phyloP scores from a whole-genome alignment of 2,888 invertebrate genomes.

The Brachypalpus laphriformis region DNA sequence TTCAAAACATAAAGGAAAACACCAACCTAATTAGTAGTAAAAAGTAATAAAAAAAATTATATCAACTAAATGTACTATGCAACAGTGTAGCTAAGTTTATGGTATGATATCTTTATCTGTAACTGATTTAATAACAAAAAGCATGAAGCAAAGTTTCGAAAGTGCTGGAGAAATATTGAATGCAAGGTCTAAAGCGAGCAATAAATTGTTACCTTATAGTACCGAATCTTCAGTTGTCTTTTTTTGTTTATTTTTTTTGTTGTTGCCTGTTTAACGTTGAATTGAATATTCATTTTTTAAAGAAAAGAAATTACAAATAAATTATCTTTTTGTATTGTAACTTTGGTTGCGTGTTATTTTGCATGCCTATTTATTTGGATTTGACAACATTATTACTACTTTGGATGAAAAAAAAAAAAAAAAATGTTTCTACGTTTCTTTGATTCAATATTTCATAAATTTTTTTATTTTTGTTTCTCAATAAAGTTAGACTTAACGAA shows the following conservation, averaged over 20 bases:
- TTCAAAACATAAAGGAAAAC: slow-evolving; percentile 57
- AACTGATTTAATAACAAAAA: slow-evolving; percentile 48
- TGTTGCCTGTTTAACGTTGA: slow-evolving; percentile 3
- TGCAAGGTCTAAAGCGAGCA: not conserved
- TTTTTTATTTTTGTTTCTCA: slow-evolving; percentile 7
- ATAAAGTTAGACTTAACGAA: slow-evolving; percentile 22
- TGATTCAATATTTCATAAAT: slow-evolving; percentile 7
- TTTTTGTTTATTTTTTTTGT: slow-evolving; percentile 10
- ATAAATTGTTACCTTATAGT: slow-evolving; percentile 25
- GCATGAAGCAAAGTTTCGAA: slow-evolving; percentile 28
- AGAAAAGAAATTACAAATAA: slow-evolving; percentile 26
- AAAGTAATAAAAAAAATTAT: slow-evolving; percentile 43
- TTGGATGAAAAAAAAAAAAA: not conserved
- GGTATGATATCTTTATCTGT: slow-evolving; percentile 52
- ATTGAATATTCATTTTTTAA: not conserved
- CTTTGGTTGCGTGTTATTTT: slow-evolving; percentile 33
- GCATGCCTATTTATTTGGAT: slow-evolving; percentile 13
- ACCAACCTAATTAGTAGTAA: slow-evolving; percentile 66
- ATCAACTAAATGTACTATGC: slow-evolving; percentile 44
- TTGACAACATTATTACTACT: not conserved
- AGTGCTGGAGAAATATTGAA: slow-evolving; percentile 51
- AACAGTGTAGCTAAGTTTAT: slow-evolving; percentile 40
- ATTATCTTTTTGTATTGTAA: slow-evolving; percentile 50
- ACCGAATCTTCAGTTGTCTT: slow-evolving; percentile 4
- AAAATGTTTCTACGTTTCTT: too few species aligned